Percentiles rank a stretch among this genome's conserved stretches.
These are phyloP conservation scores for Eristalinus aeneus DNA, from an alignment of 2,888 invertebrate species.

Conservation along the genomic window DNA sequence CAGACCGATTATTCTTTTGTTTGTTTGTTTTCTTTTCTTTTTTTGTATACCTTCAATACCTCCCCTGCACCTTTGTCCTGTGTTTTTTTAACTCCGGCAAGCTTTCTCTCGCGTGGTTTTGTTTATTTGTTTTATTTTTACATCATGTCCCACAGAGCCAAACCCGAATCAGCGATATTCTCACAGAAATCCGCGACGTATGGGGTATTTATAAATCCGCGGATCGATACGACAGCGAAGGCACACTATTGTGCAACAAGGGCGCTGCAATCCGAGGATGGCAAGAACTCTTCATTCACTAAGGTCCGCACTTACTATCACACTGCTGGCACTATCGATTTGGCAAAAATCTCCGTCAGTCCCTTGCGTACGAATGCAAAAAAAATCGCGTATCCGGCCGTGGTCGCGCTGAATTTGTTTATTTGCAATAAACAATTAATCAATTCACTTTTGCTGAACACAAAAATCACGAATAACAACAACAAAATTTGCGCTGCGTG, in stretches of 20 bases:
- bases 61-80: neutral
- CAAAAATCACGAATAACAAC: neutral
- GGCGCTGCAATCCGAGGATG: slow-evolving; percentile 10
- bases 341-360: slow-evolving; percentile 45
- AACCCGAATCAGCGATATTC: slow-evolving; percentile 10
- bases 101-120: slow-evolving; percentile 60
- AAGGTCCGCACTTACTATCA: slow-evolving; percentile 20
- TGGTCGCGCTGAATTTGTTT: neutral
- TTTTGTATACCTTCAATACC: no score
- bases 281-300: slow-evolving; percentile 46
- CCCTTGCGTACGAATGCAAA: neutral
- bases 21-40: neutral
- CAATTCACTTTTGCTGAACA: neutral
- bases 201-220: slow-evolving; percentile 44
- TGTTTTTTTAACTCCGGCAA: slow-evolving; percentile 17
- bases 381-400: neutral
- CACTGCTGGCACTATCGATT: slow-evolving; percentile 54
- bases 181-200: neutral
- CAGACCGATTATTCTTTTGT: neutral
- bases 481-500: neutral
- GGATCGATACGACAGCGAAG: neutral
- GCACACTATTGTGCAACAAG: slow-evolving; percentile 56
- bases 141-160: slow-evolving; percentile 33
- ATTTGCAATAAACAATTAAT: neutral
- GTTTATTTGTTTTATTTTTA: slow-evolving; percentile 57